Percentiles rank a stretch among this genome's conserved stretches.
These are phyloP conservation scores for Tragelaphus strepsiceros DNA, from an alignment of 2,113 vertebrate genomes.

Conservation along the genomic window DNA sequence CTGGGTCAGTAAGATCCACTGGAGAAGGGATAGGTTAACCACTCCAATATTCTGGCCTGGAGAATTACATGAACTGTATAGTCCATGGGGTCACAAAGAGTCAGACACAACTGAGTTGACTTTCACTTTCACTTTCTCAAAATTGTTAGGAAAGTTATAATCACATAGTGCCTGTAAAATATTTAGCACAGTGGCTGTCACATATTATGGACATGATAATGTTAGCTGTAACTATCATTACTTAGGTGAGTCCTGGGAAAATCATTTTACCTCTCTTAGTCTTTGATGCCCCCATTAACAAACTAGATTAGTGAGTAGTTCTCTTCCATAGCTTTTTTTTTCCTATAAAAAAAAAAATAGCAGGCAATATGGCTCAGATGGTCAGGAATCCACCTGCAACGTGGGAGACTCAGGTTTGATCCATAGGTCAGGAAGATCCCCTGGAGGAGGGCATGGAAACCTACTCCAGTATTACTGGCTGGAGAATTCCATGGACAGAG, in stretches of 20 bases:
- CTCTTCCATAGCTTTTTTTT: neutral
- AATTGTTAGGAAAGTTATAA: neutral
- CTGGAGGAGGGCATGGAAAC: neutral
- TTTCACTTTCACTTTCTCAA: neutral
- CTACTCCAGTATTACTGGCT: neutral
- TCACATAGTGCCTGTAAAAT: neutral
- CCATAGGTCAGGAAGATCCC: neutral
- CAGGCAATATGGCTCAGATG: neutral
- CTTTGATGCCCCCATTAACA: neutral
- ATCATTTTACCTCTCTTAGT: neutral
- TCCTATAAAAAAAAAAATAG: neutral
- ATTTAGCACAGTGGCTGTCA: neutral
- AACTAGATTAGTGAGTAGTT: neutral
- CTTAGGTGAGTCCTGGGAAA: neutral
- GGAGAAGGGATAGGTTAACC: neutral
- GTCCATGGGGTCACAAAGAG: neutral
- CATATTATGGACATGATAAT: neutral
- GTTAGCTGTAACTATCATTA: neutral
- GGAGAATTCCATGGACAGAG: neutral
- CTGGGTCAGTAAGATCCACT: neutral
- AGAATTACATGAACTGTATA: neutral
- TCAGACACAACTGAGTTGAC: neutral
- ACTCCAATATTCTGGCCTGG: neutral
- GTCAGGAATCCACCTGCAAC: neutral
- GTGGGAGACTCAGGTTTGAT: neutral